These are phyloP conservation scores for Polyploca ridens DNA, from an alignment of 2,888 invertebrate genomes.

Conservation along the genomic window DNA sequence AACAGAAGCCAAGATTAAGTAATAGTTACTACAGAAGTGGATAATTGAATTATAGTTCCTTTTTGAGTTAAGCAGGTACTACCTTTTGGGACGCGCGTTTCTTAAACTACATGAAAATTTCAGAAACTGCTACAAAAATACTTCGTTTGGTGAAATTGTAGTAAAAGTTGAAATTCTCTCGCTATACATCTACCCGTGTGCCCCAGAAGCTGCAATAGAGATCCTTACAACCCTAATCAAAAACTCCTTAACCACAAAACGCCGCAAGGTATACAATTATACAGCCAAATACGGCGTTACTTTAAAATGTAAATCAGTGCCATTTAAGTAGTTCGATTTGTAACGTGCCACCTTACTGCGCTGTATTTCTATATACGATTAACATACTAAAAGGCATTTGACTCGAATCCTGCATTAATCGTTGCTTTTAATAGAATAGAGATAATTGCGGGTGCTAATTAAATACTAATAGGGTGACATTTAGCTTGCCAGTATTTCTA, in stretches of 20 bases:
- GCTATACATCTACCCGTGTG: too few relatives aligned
- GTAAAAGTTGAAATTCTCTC: too few relatives aligned
- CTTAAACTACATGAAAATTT: too few relatives aligned
- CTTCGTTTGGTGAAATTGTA: too few relatives aligned
- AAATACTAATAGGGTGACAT: not conserved
- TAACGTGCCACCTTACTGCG: not conserved
- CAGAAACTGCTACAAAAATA: too few relatives aligned
- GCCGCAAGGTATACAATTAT: not conserved
- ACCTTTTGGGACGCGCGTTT: too few relatives aligned
- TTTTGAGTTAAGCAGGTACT: too few relatives aligned
- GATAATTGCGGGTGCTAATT: conserved; percentile 13
- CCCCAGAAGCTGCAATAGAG: too few relatives aligned
- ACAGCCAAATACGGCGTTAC: conserved; percentile 12
- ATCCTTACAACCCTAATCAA: too few relatives aligned
- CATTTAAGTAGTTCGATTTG: conserved; percentile 14
- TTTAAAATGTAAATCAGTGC: conserved; percentile 20
- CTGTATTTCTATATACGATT: conserved; percentile 25
- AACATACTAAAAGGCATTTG: conserved; percentile 26
- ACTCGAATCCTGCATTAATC: conserved; percentile 39
- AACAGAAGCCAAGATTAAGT: too few relatives aligned
- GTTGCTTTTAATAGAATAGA: conserved; percentile 38
- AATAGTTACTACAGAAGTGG: too few relatives aligned
- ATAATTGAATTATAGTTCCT: too few relatives aligned
- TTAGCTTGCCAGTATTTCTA: not conserved
- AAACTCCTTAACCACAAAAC: not conserved